These are phyloP conservation scores for Spisula subtruncata DNA, from an alignment of 2,888 invertebrate species.

Conservation along the genomic window DNA sequence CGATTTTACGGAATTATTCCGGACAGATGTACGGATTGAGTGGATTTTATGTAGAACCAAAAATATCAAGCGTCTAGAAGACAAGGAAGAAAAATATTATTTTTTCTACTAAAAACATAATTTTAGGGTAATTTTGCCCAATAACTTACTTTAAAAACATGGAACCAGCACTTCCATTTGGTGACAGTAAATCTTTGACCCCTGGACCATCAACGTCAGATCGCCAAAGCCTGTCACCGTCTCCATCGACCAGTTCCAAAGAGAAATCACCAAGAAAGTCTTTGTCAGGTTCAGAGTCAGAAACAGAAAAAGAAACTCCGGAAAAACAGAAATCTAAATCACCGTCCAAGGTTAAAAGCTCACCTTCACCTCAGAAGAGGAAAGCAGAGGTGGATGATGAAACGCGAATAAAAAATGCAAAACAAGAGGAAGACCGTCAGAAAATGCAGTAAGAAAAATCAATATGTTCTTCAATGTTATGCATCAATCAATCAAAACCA, in stretches of 20 bases:
- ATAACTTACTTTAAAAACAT: not conserved
- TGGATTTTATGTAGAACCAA: not conserved
- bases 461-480: no score
- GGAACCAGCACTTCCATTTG: not conserved
- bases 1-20: no score
- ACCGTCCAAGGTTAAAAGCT: slow-evolving; percentile 58
- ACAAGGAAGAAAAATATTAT: not conserved
- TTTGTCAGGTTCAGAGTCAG: slow-evolving; percentile 58
- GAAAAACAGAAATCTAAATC: slow-evolving; percentile 67
- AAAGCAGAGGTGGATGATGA: slow-evolving; percentile 79
- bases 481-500: no score
- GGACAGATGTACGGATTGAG: not conserved
- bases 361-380: slow-evolving; percentile 70
- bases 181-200: not conserved
- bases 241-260: not conserved
- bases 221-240: slow-evolving; percentile 33
- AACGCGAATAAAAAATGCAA: slow-evolving; percentile 88
- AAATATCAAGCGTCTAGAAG: not conserved
- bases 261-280: slow-evolving; percentile 59
- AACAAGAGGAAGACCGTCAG: slow-evolving; percentile 97
- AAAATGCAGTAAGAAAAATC: slow-evolving; percentile 96
- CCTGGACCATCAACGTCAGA: not conserved
- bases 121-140: not conserved
- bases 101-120: not conserved
- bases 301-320: slow-evolving; percentile 69